phyloP scores from a whole-genome alignment of 1,140 invertebrate genomes.

The Pachypsylla venusta region DNA sequence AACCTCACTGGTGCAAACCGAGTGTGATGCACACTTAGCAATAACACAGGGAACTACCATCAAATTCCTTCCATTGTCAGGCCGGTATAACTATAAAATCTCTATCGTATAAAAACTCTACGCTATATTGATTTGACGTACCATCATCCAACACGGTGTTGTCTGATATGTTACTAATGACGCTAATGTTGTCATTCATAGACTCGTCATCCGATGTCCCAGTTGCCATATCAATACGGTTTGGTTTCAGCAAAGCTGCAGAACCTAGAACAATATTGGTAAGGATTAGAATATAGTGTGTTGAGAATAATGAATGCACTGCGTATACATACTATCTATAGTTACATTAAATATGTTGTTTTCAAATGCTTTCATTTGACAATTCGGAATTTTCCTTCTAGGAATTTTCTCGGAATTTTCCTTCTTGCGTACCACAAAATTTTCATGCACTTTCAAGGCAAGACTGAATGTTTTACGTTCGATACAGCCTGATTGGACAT shows the following conservation, averaged over 20 bases:
- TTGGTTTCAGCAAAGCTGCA: background rate
- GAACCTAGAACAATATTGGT: background rate
- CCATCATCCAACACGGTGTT: conserved; percentile 43
- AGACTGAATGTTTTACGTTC: too few relatives aligned
- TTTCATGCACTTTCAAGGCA: too few relatives aligned
- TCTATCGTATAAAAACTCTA: too few relatives aligned
- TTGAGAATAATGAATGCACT: too few relatives aligned
- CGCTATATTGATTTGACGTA: too few relatives aligned
- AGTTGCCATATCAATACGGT: background rate
- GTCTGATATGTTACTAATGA: conserved; percentile 48
- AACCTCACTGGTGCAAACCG: too few relatives aligned
- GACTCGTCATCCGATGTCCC: conserved; percentile 51
- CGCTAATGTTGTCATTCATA: conserved; percentile 49
- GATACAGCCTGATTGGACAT: too few relatives aligned
- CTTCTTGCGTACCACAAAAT: too few relatives aligned
- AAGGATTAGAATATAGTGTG: background rate
- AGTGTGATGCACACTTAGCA: too few relatives aligned
- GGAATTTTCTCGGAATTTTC: background rate
- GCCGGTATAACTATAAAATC: too few relatives aligned
- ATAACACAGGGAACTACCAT: too few relatives aligned
- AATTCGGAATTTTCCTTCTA: background rate
- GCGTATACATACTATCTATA: background rate
- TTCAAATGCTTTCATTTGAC: background rate
- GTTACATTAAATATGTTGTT: background rate
- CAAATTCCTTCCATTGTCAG: too few relatives aligned